Conservation (phyloP, 2,888 invertebrate genomes). For the Tridacna crocea region DNA sequence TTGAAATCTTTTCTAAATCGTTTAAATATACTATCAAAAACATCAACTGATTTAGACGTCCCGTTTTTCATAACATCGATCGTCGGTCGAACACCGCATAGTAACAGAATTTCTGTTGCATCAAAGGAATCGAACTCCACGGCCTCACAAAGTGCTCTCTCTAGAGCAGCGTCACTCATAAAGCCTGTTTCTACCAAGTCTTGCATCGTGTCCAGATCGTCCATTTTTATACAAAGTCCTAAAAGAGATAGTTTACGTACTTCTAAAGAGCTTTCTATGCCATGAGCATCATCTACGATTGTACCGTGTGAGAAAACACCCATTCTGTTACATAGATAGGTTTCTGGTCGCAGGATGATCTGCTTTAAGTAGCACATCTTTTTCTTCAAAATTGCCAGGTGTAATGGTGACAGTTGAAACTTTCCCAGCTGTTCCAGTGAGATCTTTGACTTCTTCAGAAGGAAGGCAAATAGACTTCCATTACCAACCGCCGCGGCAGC, state of each 20-base stretch:
- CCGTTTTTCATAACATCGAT: constrained; percentile 48
- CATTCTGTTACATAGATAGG: constrained; percentile 40
- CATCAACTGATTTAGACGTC: constrained; percentile 44
- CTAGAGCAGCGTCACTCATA: constrained; percentile 46
- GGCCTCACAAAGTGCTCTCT: constrained; percentile 49
- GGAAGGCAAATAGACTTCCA: constrained; percentile 35
- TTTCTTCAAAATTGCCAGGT: constrained; percentile 56
- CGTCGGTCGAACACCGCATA: constrained; percentile 49
- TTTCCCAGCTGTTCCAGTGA: constrained; percentile 50
- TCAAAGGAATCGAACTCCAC: constrained; percentile 46
- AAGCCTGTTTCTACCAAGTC: constrained; percentile 42
- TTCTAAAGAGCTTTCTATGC: constrained; percentile 21
- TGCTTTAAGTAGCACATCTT: constrained; percentile 55
- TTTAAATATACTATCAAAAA: constrained; percentile 55
- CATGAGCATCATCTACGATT: constrained; percentile 26
- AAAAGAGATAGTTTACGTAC: constrained; percentile 48
- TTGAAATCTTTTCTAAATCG: constrained; percentile 61
- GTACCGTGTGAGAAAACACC: constrained; percentile 44
- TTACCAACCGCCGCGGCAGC: constrained; percentile 59
- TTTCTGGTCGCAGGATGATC: constrained; percentile 55
- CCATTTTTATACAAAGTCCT: constrained; percentile 54
- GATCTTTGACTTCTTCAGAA: constrained; percentile 41
- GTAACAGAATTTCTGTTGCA: constrained; percentile 47
- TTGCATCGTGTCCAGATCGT: constrained; percentile 51
- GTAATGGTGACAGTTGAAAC: constrained; percentile 58